phyloP scores from a whole-genome alignment of 2,797 vertebrate genomes.

The Philypnodon macrostomus region DNA sequence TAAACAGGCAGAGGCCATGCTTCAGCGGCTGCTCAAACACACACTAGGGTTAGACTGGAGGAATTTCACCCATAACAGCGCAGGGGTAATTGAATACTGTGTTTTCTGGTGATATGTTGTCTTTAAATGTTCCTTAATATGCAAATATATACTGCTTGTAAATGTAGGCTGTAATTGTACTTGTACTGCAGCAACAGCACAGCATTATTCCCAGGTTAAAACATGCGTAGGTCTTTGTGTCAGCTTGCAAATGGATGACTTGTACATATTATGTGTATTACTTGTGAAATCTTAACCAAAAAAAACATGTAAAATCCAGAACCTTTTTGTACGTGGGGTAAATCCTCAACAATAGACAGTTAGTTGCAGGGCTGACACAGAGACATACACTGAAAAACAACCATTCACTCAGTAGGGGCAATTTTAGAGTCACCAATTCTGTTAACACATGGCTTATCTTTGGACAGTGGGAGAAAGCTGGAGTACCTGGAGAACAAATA shows the following conservation, averaged over 20 bases:
- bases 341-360: too few relatives aligned
- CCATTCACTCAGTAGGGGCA: too few relatives aligned
- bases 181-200: slow-evolving; percentile 15
- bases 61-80: slow-evolving; percentile 45
- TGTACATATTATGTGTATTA: not conserved
- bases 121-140: slow-evolving; percentile 22
- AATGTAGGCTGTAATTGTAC: slow-evolving; percentile 18
- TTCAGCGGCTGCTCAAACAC: slow-evolving; percentile 39
- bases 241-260: not conserved
- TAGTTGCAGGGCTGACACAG: too few relatives aligned
- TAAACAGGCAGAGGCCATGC: slow-evolving; percentile 57
- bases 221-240: slow-evolving; percentile 2
- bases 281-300: not conserved
- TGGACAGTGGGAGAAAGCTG: too few relatives aligned
- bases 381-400: too few relatives aligned
- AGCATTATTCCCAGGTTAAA: slow-evolving; percentile 5
- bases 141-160: slow-evolving; percentile 22
- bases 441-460: too few relatives aligned
- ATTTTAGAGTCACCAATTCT: too few relatives aligned
- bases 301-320: not conserved
- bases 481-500: too few relatives aligned
- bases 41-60: slow-evolving; percentile 32
- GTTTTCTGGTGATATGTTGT: slow-evolving; percentile 29
- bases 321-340: too few relatives aligned
- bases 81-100: slow-evolving; percentile 38